Evolutionary conservation across 2,797 vertebrate species (phyloP).

Genomic region (Leucoraja ocellata): DNA sequence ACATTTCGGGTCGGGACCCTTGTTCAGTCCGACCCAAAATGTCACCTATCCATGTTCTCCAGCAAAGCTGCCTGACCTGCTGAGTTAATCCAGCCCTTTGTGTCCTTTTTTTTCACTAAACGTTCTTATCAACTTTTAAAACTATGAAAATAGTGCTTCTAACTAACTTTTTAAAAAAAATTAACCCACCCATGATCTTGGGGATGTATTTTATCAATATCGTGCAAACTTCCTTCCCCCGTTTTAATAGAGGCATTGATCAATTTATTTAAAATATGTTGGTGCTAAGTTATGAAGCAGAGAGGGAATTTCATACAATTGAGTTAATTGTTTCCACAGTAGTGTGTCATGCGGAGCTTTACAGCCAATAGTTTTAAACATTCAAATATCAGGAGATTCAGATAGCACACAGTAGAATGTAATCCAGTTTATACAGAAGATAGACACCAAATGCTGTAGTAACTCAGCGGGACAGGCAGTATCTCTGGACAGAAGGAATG

Average conservation of each 20-base stretch:
- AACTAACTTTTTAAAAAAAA: neutral
- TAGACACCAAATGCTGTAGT: too few species aligned
- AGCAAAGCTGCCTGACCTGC: too few species aligned
- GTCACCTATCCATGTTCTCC: too few species aligned
- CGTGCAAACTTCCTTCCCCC: neutral
- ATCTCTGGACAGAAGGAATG: too few species aligned
- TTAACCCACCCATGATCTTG: neutral
- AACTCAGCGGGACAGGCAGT: too few species aligned
- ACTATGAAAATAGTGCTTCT: neutral
- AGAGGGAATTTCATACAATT: neutral
- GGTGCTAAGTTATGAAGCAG: neutral
- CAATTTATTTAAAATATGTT: constrained; percentile 4
- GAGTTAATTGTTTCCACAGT: neutral
- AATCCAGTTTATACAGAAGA: neutral
- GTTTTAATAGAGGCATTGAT: neutral
- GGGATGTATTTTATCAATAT: neutral
- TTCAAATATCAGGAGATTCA: constrained; percentile 26
- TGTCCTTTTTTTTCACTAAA: too few species aligned
- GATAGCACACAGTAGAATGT: neutral
- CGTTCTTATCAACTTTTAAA: neutral
- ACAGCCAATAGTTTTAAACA: constrained; percentile 17
- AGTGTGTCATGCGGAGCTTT: neutral
- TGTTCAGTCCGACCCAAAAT: too few species aligned
- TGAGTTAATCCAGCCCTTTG: too few species aligned
- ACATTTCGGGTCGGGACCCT: too few species aligned